Conservation (phyloP, 1,140 invertebrate genomes). For the Teleopsis dalmanni region DNA sequence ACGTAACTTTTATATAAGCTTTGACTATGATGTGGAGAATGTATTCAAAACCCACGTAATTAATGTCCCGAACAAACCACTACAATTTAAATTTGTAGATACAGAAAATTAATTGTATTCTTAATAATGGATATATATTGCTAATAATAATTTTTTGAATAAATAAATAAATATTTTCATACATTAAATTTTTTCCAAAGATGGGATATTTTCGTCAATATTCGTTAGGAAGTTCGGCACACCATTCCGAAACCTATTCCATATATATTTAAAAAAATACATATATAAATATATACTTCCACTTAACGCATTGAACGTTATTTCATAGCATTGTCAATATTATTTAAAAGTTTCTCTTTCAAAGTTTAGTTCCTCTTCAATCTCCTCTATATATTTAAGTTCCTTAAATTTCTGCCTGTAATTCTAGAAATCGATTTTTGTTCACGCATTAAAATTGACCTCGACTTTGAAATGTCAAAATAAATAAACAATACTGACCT, state of each 20-base stretch:
- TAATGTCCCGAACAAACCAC: not conserved
- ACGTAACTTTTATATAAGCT: not conserved
- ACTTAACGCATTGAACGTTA: no score
- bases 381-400: not conserved
- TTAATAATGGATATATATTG: not conserved
- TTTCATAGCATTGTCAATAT: no score
- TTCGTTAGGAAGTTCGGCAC: no score
- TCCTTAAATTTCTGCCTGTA: not conserved
- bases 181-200: not conserved
- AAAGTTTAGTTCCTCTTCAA: no score
- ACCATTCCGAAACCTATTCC: no score
- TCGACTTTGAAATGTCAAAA: conserved; percentile 44
- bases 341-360: no score
- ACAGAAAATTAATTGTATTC: not conserved
- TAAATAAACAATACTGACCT: conserved; percentile 37
- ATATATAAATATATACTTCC: no score
- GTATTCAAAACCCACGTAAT: not conserved
- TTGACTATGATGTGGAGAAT: not conserved
- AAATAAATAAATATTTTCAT: not conserved
- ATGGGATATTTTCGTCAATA: no score
- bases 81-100: conserved; percentile 5
- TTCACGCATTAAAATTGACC: conserved; percentile 36
- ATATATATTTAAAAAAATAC: no score
- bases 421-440: conserved; percentile 4
- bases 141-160: not conserved